Conservation (phyloP, 2,888 invertebrate genomes). For the Chalcis sispes region DNA sequence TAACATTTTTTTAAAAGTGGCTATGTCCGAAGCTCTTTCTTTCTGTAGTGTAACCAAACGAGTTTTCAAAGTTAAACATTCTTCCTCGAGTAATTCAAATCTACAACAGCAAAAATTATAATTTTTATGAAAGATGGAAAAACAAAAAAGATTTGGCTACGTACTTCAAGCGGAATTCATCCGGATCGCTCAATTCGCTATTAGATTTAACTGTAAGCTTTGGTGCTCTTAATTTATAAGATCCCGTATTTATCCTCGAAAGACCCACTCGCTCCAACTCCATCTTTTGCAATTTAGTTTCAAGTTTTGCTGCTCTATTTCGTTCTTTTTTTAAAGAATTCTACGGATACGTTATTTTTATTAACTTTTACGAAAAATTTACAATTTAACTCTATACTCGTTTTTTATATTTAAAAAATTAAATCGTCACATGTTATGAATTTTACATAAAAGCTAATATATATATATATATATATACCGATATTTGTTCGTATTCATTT, state of each 20-base stretch:
- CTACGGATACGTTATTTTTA: no score
- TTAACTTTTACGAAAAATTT: no score
- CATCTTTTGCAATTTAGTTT: conserved; percentile 78
- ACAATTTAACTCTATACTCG: no score
- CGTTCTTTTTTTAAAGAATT: conserved; percentile 75
- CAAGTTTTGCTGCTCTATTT: conserved; percentile 79
- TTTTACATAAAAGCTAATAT: background rate
- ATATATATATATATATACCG: conserved; percentile 57
- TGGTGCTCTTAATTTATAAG: conserved; percentile 69
- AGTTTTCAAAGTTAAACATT: conserved; percentile 81
- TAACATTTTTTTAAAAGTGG: conserved; percentile 78
- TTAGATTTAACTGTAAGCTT: conserved; percentile 70
- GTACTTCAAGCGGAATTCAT: conserved; percentile 68
- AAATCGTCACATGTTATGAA: background rate
- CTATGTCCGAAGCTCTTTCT: conserved; percentile 80
- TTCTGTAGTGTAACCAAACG: conserved; percentile 81
- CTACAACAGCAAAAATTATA: conserved; percentile 61
- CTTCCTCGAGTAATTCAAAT: conserved; percentile 82
- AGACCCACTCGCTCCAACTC: conserved; percentile 78
- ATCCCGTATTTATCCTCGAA: conserved; percentile 68
- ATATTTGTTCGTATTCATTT: conserved; percentile 66
- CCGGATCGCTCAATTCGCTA: conserved; percentile 58
- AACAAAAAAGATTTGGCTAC: background rate
- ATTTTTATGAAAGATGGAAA: no score
- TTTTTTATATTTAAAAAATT: no score